phyloP scores from a whole-genome alignment of 1,140 invertebrate species.

The Aphis craccivora region DNA sequence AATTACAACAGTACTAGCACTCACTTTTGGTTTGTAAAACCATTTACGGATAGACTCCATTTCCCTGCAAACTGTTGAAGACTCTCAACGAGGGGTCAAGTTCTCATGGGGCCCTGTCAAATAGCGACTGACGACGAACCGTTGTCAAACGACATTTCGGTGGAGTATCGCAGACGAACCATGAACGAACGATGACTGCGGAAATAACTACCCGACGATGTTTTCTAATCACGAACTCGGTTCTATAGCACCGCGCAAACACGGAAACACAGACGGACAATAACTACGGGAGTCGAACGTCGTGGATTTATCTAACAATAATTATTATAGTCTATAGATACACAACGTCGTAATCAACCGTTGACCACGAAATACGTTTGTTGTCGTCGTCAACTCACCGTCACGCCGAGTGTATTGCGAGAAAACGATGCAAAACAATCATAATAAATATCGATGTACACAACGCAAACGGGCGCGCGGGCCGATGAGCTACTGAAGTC shows the following conservation, averaged over 20 bases:
- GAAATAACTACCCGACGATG: not conserved
- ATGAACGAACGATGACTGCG: not conserved
- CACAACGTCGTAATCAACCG: not conserved
- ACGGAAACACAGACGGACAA: not conserved
- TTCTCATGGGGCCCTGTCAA: not conserved
- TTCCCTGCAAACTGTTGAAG: constrained; percentile 58
- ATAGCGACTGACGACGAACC: not conserved
- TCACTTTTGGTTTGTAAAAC: constrained; percentile 91
- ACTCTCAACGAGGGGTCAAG: not conserved
- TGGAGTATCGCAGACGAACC: not conserved
- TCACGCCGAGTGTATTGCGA: not conserved
- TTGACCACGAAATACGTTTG: too few species aligned
- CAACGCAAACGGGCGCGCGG: not conserved
- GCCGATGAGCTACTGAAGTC: not conserved
- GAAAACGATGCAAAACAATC: not conserved
- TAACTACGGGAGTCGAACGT: not conserved
- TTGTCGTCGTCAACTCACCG: not conserved
- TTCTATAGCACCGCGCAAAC: not conserved
- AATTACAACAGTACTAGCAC: constrained; percentile 59
- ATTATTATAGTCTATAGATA: not conserved
- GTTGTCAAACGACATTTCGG: not conserved
- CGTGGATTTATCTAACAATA: not conserved
- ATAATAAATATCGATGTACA: not conserved
- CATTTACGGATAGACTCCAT: constrained; percentile 92
- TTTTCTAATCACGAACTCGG: not conserved